Conservation (phyloP, 2,113 vertebrate genomes). For the Pogonocichla stellata region DNA sequence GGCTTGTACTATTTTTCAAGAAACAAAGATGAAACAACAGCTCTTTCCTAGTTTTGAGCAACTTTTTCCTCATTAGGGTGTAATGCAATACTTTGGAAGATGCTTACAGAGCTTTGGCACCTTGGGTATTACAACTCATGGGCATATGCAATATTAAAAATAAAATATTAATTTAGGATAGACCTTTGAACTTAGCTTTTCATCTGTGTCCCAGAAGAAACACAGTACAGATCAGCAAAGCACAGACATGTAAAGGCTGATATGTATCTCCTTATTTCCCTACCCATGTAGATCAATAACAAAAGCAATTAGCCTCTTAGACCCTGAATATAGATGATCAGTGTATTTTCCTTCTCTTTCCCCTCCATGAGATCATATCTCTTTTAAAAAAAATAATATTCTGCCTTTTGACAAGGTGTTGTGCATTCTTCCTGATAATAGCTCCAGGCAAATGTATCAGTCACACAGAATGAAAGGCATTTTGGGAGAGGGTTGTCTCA, state of each 20-base stretch:
- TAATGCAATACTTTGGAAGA: not conserved
- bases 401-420: constrained; percentile 37
- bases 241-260: not conserved
- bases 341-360: not conserved
- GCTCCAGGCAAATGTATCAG: constrained; percentile 29
- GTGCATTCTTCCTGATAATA: constrained; percentile 16
- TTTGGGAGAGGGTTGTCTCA: not conserved
- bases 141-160: not conserved
- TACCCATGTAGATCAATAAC: not conserved
- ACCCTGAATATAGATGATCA: not conserved
- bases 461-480: constrained; percentile 2
- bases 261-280: not conserved
- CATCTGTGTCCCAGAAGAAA: not conserved
- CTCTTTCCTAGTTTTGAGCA: not conserved
- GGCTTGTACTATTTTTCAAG: not conserved
- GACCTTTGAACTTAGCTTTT: not conserved
- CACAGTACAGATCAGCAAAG: not conserved
- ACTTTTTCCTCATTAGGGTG: not conserved
- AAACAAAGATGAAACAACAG: not conserved
- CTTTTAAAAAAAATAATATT: not conserved
- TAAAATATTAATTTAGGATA: not conserved
- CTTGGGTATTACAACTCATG: not conserved
- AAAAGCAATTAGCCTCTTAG: constrained; percentile 1
- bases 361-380: not conserved
- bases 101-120: not conserved